Conservation (phyloP, 2,113 vertebrate species). For the Porphyrio hochstetteri region DNA sequence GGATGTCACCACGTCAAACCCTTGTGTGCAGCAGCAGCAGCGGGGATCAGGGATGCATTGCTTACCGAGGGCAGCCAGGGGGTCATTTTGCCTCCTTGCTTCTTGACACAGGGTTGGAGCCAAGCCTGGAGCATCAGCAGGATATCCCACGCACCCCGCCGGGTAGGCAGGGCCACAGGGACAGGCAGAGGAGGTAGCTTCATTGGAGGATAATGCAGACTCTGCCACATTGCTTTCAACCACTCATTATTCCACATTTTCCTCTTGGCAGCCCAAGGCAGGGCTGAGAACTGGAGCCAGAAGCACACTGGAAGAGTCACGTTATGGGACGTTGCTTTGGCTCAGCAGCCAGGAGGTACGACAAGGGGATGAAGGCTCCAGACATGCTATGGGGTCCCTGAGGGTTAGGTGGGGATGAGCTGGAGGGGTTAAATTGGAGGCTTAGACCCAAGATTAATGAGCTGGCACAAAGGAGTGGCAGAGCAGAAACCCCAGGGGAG, state of each 20-base stretch:
- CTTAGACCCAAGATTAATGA: background rate
- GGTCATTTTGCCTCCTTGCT: background rate
- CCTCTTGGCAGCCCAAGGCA: conserved; percentile 7
- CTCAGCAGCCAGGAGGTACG: background rate
- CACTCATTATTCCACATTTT: background rate
- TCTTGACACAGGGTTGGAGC: background rate
- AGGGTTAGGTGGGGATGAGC: background rate
- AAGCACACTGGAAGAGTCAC: background rate
- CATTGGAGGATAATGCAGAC: background rate
- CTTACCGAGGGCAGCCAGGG: background rate
- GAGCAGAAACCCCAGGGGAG: rapidly evolving
- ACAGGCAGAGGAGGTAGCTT: background rate
- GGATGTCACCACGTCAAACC: background rate
- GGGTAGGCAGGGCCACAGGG: background rate
- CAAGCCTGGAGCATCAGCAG: background rate
- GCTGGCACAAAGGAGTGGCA: rapidly evolving
- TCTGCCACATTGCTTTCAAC: background rate
- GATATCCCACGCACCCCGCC: rapidly evolving
- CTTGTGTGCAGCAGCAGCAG: background rate
- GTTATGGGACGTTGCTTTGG: background rate
- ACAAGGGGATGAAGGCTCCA: background rate
- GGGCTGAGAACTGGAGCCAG: background rate
- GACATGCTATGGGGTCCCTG: background rate
- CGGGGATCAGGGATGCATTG: background rate
- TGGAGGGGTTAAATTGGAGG: background rate